Percentiles rank a stretch among this genome's conserved stretches.
Evolutionary conservation across 1,140 invertebrate species (phyloP).

Genomic region (Dinoponera quadriceps): DNA sequence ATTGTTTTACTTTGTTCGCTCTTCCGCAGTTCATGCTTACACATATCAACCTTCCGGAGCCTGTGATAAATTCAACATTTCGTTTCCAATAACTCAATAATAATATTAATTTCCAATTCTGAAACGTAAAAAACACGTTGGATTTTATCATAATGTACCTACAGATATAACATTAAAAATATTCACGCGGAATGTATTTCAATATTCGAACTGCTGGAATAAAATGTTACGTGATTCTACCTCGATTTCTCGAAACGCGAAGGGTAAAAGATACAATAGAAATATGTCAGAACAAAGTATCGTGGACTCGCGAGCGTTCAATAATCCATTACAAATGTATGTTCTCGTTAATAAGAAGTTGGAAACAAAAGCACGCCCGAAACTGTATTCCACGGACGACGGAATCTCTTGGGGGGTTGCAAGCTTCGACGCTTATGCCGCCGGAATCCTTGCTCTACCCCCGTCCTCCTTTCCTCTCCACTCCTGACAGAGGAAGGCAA

Average conservation of each 20-base stretch:
- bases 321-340: neutral
- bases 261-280: constrained; percentile 14
- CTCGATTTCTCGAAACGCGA: neutral
- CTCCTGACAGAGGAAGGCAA: constrained; percentile 4
- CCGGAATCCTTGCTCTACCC: constrained; percentile 16
- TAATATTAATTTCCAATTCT: too few species aligned
- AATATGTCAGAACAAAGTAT: neutral
- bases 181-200: too few species aligned
- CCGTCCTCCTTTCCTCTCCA: neutral
- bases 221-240: too few species aligned
- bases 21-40: too few species aligned
- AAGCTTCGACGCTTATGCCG: constrained; percentile 43
- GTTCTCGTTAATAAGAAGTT: neutral
- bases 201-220: too few species aligned
- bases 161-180: too few species aligned
- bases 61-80: too few species aligned
- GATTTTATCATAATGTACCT: too few species aligned
- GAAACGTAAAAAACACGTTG: too few species aligned
- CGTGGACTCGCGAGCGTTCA: too few species aligned
- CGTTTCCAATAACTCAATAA: too few species aligned
- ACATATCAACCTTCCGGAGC: too few species aligned
- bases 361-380: neutral
- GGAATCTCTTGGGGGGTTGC: constrained; percentile 7
- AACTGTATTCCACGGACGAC: constrained; percentile 1
- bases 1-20: constrained; percentile 17